These are phyloP conservation scores for Amphipoea lucens DNA, from an alignment of 2,888 invertebrate genomes.

Conservation along the genomic window DNA sequence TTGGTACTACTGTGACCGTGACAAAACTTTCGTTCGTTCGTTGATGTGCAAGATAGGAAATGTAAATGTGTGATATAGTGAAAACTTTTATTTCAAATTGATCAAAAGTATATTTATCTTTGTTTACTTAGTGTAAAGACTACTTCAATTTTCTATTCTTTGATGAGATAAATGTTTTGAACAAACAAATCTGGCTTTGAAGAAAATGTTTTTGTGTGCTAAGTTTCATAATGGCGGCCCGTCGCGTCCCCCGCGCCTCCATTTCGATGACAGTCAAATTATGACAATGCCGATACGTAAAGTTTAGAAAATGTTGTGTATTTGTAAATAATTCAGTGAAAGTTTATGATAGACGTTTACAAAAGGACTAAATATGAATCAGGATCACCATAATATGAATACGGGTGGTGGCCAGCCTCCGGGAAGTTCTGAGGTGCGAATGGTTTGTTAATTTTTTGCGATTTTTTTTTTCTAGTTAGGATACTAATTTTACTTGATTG, in stretches of 20 bases:
- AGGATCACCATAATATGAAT: constrained; percentile 89
- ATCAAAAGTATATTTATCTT: constrained; percentile 63
- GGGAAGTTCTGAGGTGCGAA: constrained; percentile 89
- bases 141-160: constrained; percentile 35
- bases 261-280: constrained; percentile 92
- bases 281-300: constrained; percentile 89
- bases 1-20: constrained; percentile 80
- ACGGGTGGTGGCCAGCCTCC: constrained; percentile 91
- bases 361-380: constrained; percentile 86
- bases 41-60: constrained; percentile 79
- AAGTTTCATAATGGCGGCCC: constrained; percentile 92
- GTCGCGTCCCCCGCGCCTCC: constrained; percentile 92
- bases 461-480: constrained; percentile 68
- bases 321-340: constrained; percentile 81
- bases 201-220: constrained; percentile 89
- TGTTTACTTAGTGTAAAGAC: constrained; percentile 50
- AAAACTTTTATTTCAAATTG: constrained; percentile 61
- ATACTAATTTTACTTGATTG: constrained; percentile 77
- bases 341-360: constrained; percentile 71
- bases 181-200: constrained; percentile 60
- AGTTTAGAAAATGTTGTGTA: constrained; percentile 86
- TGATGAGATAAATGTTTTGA: constrained; percentile 46
- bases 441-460: constrained; percentile 71
- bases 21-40: constrained; percentile 83
- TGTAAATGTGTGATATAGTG: constrained; percentile 70